Evolutionary conservation across 2,797 vertebrate species (phyloP), one percentile per base, ranked within the genome.

Genomic region (Sarcophilus harrisii): DNA sequence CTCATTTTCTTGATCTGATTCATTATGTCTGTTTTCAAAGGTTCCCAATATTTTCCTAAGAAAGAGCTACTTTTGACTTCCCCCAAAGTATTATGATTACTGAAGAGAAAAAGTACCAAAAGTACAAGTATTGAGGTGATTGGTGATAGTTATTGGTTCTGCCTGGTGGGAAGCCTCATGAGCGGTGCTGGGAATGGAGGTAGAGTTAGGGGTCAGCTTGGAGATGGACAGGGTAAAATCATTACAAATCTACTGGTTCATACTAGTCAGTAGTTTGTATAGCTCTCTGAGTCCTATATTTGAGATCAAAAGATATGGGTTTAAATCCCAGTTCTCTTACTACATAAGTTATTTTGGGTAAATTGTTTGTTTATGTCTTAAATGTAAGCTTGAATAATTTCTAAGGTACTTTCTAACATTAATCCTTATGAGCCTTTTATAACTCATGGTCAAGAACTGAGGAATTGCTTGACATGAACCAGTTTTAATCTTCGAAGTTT

Each of bases 31-130:
- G 1, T 24, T 87, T 27, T 87, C 73, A 0, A 73, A 81, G 87
- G 29, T 28, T 0, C 52, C n/a, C 29, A 3, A 49, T 38, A 59
- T 52, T 30, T 14, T 45, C 66, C 66, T 57, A 21, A 73, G 91
- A 93, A 92, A 92, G 32, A 54, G 3, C 29, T 96, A 92, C 49
- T 60, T 52, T 92, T 87, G 73, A 87, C 73, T 87, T 87, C 24
- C 21, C 21, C 30, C 5, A 27, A 9, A 92, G 30, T 94, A 4
- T 91, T 24, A 24, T 52, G 54, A 4, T 16, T 18, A 32, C 59
- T 57, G 13, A 57, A 14, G 0, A 16, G 8, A 57, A 54, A 58
- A 9, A 3, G 14, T 13, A 49, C 0, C 0, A 24, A 52, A 0
- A 13, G 57, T n/a, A 18, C 27, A 52, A 0, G 1, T 18, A 30